phyloP scores from a whole-genome alignment of 2,888 invertebrate genomes.

The Dicyrtomina minuta region DNA sequence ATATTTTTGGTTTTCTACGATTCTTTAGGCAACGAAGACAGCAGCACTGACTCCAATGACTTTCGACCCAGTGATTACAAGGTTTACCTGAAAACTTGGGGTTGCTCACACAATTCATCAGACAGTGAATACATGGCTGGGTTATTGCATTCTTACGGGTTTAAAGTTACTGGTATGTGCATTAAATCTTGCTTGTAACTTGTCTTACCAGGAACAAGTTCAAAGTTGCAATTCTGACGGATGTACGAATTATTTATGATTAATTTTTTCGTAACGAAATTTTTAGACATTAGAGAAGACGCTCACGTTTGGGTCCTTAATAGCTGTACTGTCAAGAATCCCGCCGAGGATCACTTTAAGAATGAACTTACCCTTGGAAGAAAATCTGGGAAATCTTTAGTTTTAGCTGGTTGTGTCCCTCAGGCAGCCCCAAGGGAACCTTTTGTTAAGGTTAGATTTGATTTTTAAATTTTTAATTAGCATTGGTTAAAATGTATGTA shows the following conservation, averaged over 20 bases:
- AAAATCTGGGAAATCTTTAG: constrained; percentile 75
- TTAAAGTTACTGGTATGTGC: constrained; percentile 68
- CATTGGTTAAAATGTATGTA: neutral
- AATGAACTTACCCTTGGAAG: constrained; percentile 75
- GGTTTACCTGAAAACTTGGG: constrained; percentile 91
- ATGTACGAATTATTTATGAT: too few relatives aligned
- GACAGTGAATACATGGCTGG: constrained; percentile 99
- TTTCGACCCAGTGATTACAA: constrained; percentile 34
- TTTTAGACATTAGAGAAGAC: constrained; percentile 68
- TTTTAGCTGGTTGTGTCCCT: constrained; percentile 97
- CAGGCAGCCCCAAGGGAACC: constrained; percentile 81
- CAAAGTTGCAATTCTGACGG: too few relatives aligned
- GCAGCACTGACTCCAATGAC: constrained; percentile 21
- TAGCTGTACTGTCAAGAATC: constrained; percentile 97
- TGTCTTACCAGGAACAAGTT: too few relatives aligned
- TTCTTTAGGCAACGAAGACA: neutral
- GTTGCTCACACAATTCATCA: constrained; percentile 95
- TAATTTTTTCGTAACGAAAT: too few relatives aligned
- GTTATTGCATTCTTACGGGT: constrained; percentile 82
- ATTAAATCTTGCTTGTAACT: too few relatives aligned
- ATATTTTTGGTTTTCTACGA: neutral
- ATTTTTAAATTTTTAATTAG: neutral
- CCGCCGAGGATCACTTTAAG: constrained; percentile 91
- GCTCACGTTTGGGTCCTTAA: constrained; percentile 95
- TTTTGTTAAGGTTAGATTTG: constrained; percentile 53